Conservation (phyloP, 2,888 invertebrate species). For the Criorhina ranunculi region DNA sequence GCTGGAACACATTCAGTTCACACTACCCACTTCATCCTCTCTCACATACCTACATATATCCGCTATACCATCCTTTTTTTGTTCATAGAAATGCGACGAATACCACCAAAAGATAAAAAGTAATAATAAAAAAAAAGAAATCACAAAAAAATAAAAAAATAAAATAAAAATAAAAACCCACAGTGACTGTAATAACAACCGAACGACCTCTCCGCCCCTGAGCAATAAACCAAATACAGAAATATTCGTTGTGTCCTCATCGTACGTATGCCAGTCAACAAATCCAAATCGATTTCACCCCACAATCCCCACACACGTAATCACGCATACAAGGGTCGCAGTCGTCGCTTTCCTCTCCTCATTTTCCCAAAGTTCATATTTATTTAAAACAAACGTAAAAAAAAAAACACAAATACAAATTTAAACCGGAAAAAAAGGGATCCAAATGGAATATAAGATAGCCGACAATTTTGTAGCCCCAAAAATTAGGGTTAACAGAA, state of each 20-base stretch:
- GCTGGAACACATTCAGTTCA: slow-evolving; percentile 7
- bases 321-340: slow-evolving; percentile 45
- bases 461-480: slow-evolving; percentile 68
- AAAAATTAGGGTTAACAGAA: slow-evolving; percentile 63
- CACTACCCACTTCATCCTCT: background rate
- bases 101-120: slow-evolving; percentile 57
- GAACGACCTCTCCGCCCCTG: slow-evolving; percentile 44
- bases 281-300: slow-evolving; percentile 71
- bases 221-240: slow-evolving; percentile 65
- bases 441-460: slow-evolving; percentile 70
- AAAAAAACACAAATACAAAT: slow-evolving; percentile 35
- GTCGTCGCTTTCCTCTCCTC: slow-evolving; percentile 22
- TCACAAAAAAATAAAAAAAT: slow-evolving; percentile 1
- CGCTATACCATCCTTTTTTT: slow-evolving; percentile 21
- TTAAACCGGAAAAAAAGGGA: slow-evolving; percentile 63
- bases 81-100: slow-evolving; percentile 57
- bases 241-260: slow-evolving; percentile 54
- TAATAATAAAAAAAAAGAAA: slow-evolving; percentile 56
- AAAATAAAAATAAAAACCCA: slow-evolving; percentile 61
- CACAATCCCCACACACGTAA: slow-evolving; percentile 18
- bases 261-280: slow-evolving; percentile 69
- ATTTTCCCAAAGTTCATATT: slow-evolving; percentile 48
- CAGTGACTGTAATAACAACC: slow-evolving; percentile 65
- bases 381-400: slow-evolving; percentile 55
- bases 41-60: background rate